Evolutionary conservation across 2,888 invertebrate species (phyloP), one percentile per base, ranked within the genome.

Genomic region (Scelioninae gen. 2): DNA sequence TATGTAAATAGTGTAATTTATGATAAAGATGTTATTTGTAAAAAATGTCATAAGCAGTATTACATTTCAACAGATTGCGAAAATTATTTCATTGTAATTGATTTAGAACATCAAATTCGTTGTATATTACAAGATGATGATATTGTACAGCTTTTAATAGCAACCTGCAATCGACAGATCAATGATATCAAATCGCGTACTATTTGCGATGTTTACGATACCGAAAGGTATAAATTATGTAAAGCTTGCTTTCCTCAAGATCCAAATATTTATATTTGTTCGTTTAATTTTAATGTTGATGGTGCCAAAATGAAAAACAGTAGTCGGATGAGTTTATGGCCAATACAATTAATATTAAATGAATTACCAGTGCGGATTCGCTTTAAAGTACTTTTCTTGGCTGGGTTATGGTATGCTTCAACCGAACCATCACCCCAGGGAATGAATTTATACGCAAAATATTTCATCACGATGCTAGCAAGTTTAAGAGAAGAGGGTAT

Each of bases 371-470:
- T 35, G 10, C 35, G 37, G 13, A 11, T 45, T 2, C 15, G 53
- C 22, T 35, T 35, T 35, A n/a, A 53, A 10, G 2, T 33, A n/a
- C 33, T 64, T 16, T 4, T 64, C 13, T 11, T 64, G 10, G 6
- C 22, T 15, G 57, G 25, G 7, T 43, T 65, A 9, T 65, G 55
- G 65, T 46, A 55, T 11, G 39, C 65, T 1, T 16, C 15, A 2
- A 43, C 11, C 9, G 46, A 65, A 25, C 53, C 55, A 1, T 19
- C 55, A 11, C 55, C 55, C 1, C 6, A 15, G 1, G 6, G 55
- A 0, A 65, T 65, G 53, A 65, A 65, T 43, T 45, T 64, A 15
- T 64, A 53, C 22, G 18, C 53, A 7, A 50, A 53, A n/a, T 43
- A 31, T 19, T 53, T 64, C 13, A 16, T 37, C 6, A 9, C 18